These are phyloP conservation scores for Morone chrysops DNA, from an alignment of 2,113 vertebrate species.

Conservation along the genomic window DNA sequence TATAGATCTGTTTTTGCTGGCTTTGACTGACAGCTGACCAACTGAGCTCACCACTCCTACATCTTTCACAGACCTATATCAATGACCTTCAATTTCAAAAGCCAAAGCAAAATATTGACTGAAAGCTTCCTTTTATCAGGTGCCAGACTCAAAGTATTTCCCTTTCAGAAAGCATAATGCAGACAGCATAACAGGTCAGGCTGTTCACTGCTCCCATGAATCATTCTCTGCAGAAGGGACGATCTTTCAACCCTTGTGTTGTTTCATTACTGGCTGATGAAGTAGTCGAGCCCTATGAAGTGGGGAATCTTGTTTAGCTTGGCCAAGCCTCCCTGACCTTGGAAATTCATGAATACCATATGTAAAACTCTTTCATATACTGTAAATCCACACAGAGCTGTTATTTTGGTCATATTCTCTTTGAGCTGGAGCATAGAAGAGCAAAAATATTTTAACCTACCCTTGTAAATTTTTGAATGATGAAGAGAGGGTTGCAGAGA, in stretches of 20 bases:
- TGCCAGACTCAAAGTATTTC: slow-evolving; percentile 57
- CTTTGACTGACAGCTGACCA: slow-evolving; percentile 68
- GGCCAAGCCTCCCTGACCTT: slow-evolving; percentile 66
- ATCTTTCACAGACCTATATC: slow-evolving; percentile 45
- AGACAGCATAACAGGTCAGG: slow-evolving; percentile 64
- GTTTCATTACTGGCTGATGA: slow-evolving; percentile 79
- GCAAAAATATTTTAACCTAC: slow-evolving; percentile 61
- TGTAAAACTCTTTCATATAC: slow-evolving; percentile 72
- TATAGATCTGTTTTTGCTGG: slow-evolving; percentile 63
- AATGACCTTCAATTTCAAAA: slow-evolving; percentile 55
- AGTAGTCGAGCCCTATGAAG: slow-evolving; percentile 73
- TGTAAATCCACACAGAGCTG: slow-evolving; percentile 69
- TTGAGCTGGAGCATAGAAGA: slow-evolving; percentile 42
- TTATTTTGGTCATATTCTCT: slow-evolving; percentile 69
- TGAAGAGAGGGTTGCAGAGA: slow-evolving; percentile 55
- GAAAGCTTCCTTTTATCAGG: slow-evolving; percentile 66
- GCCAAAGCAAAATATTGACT: slow-evolving; percentile 50
- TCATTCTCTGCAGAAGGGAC: slow-evolving; percentile 56
- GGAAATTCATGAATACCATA: slow-evolving; percentile 66
- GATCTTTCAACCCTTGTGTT: slow-evolving; percentile 70
- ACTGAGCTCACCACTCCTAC: slow-evolving; percentile 34
- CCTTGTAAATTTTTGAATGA: slow-evolving; percentile 60
- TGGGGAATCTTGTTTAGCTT: slow-evolving; percentile 79
- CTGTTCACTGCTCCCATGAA: slow-evolving; percentile 60
- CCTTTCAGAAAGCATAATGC: slow-evolving; percentile 57